These are phyloP conservation scores for Ispidina picta DNA, from an alignment of 2,797 vertebrate species.

Conservation along the genomic window DNA sequence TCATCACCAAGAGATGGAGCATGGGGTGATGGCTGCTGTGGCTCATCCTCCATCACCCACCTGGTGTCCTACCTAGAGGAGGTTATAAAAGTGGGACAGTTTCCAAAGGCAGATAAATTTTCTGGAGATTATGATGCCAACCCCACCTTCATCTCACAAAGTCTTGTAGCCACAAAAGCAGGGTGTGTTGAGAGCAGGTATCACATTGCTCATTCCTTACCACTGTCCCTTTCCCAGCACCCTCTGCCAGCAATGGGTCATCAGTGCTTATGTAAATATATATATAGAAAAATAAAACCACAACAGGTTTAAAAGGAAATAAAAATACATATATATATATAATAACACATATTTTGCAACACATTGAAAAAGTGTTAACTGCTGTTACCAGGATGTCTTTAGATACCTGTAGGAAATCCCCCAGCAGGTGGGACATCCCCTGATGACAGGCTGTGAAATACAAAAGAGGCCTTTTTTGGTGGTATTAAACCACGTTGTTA, in stretches of 20 bases:
- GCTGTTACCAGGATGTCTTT: not conserved
- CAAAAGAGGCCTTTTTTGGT: not conserved
- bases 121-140: not conserved
- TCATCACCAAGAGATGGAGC: not conserved
- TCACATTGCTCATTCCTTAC: not conserved
- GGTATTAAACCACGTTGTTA: not conserved
- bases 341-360: not conserved
- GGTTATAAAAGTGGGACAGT: not conserved
- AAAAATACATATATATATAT: not conserved
- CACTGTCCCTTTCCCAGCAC: not conserved
- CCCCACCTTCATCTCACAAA: not conserved
- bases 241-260: not conserved
- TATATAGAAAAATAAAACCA: not conserved
- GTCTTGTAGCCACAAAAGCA: constrained; percentile 7
- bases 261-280: not conserved
- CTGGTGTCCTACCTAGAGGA: not conserved
- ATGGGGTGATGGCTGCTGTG: accelerated
- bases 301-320: not conserved
- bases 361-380: not conserved
- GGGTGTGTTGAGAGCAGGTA: not conserved
- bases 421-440: not conserved
- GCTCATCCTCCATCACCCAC: not conserved
- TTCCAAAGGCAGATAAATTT: not conserved
- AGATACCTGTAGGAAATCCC: not conserved
- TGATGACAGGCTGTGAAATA: not conserved